Base-by-base conservation (phyloP, 2,113 vertebrate genomes). In the Alaudala cheleensis region DNA sequence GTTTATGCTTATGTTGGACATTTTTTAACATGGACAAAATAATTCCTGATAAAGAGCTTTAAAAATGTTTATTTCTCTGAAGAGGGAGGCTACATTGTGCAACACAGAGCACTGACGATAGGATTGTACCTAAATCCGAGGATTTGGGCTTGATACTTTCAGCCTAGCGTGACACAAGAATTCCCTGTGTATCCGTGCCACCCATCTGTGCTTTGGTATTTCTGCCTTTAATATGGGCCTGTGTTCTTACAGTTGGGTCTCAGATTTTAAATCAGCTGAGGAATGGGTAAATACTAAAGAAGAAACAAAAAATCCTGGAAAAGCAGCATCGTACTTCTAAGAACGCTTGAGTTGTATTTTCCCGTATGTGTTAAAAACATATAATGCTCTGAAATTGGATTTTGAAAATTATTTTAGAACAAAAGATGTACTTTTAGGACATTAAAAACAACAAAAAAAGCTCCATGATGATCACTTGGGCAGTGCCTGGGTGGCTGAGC, bases 61-160 rank as follows among this genome's bases (percentile, higher is more conserved):
- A 47, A 49, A 80, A 66, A 47, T 56, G 74, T 74, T 80, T 73
- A 49, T 80, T 85, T 91, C 45, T 49, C 74, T 82, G 58, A 73
- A 88, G 62, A 80, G 51, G 10, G 33, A 62, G 47, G 47, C 28
- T 72, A 50, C 62, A 40, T 37, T 39, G 42, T 57, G 18, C 54
- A 87, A 73, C 42, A 61, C 74, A 88, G 54, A 87, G 74, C 45
- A 28, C 66, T 85, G 81, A 73, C 1, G 7, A 25, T 26, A 72
- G 86, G 86, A 83, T 83, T 94, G 91, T 51, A 65, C 20, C 34
- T 93, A 94, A 92, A 95, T 92, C 94, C 1, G 1, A 86, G 90
- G 94, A 92, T 86, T 95, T 97, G 81, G 54, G 58, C 79, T 85
- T 90, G 79, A 82, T 87, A 28, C 60, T 51, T 86, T 91, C 73